Conservation (phyloP, 2,113 vertebrate species). For the Syngnathus typhle region DNA sequence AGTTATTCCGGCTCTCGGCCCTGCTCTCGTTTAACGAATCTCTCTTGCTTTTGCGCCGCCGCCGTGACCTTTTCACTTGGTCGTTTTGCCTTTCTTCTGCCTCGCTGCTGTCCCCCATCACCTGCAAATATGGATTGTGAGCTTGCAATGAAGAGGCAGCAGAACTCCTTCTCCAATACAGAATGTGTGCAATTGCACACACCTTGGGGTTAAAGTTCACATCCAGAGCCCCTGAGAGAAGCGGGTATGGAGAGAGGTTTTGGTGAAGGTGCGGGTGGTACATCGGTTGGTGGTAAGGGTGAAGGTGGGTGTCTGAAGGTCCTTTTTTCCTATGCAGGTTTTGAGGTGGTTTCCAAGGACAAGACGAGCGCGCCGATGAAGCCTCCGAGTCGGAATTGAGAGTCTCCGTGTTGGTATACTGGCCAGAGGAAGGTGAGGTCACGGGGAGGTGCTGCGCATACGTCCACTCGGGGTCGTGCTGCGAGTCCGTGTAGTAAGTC, state of each 20-base stretch:
- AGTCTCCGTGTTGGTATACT: constrained; percentile 82
- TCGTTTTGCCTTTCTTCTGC: constrained; percentile 73
- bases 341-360: constrained; percentile 55
- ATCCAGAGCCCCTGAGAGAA: constrained; percentile 72
- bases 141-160: no score
- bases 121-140: constrained; percentile 28
- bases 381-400: constrained; percentile 85
- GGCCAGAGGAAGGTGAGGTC: constrained; percentile 75
- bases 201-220: constrained; percentile 89
- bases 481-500: constrained; percentile 72
- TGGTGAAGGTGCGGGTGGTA: constrained; percentile 51
- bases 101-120: constrained; percentile 83
- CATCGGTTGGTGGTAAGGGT: constrained; percentile 48
- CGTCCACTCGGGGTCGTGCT: constrained; percentile 72
- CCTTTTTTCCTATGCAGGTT: constrained; percentile 71
- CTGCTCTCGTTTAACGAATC: constrained; percentile 63
- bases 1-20: constrained; percentile 32
- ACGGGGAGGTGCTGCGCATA: constrained; percentile 71
- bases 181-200: background rate
- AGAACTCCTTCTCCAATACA: background rate
- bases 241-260: constrained; percentile 39
- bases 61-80: constrained; percentile 69
- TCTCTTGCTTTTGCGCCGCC: constrained; percentile 75
- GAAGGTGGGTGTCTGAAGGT: constrained; percentile 43
- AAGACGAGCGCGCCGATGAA: constrained; percentile 73